Conservation (phyloP, 2,797 vertebrate species). For the Valencia hispanica region DNA sequence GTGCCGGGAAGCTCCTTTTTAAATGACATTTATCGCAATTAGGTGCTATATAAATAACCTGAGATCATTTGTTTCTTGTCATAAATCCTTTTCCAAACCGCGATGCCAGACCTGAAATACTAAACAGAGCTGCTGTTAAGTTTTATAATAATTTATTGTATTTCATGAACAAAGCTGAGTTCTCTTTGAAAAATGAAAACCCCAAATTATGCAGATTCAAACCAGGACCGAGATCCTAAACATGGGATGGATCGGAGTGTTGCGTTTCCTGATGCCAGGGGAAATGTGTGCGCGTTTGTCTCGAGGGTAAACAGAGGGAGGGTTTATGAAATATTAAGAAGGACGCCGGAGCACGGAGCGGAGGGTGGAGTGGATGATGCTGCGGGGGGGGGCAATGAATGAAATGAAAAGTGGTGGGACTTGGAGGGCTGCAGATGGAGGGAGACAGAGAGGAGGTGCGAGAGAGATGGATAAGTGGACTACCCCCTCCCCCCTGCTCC, state of each 20-base stretch:
- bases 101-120: no score
- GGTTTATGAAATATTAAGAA: slow-evolving; percentile 71
- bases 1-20: no score
- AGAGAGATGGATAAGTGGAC: slow-evolving; percentile 74
- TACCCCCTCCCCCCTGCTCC: slow-evolving; percentile 78
- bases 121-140: no score
- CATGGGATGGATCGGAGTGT: not conserved
- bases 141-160: no score
- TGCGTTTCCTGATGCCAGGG: slow-evolving; percentile 17
- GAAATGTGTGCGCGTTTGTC: slow-evolving; percentile 22
- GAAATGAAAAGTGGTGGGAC: slow-evolving; percentile 73
- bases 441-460: slow-evolving; percentile 69
- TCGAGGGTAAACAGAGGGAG: slow-evolving; percentile 11
- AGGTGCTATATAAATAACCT: no score
- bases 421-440: slow-evolving; percentile 64
- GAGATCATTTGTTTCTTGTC: no score
- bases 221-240: not conserved
- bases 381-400: slow-evolving; percentile 67
- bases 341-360: slow-evolving; percentile 20
- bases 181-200: no score
- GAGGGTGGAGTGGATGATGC: slow-evolving; percentile 50
- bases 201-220: not conserved
- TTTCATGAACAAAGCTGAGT: no score
- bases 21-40: no score
- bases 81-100: no score